Evolutionary conservation across 2,113 vertebrate genomes (phyloP).

Genomic region (Crotalus tigris): DNA sequence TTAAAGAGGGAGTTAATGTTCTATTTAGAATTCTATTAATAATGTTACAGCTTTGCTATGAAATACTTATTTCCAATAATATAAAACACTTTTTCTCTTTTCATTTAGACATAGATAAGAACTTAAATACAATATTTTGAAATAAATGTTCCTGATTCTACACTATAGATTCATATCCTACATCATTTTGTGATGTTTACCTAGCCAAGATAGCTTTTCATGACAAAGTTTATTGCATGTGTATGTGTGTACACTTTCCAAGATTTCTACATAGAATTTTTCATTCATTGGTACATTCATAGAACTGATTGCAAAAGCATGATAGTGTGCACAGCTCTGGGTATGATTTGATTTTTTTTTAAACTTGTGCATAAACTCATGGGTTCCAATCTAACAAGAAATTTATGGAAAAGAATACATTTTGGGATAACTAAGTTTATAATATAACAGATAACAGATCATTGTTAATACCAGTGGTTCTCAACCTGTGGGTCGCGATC

Average conservation of each 20-base stretch:
- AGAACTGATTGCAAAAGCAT: not conserved
- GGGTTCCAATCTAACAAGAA: not conserved
- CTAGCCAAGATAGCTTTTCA: not conserved
- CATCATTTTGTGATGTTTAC: not conserved
- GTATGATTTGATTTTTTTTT: not conserved
- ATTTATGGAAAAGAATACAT: not conserved
- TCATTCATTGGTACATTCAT: not conserved
- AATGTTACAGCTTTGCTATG: constrained; percentile 9
- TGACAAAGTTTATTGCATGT: not conserved
- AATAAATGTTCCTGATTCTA: not conserved
- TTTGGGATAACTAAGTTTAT: not conserved
- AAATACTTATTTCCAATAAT: not conserved
- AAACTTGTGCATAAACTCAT: no score
- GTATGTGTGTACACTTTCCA: not conserved
- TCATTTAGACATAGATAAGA: not conserved
- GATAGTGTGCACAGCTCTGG: not conserved
- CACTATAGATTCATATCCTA: not conserved
- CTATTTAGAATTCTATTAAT: constrained; percentile 37
- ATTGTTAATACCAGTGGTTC: not conserved
- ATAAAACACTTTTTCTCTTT: not conserved
- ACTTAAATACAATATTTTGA: not conserved
- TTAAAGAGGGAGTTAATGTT: constrained; percentile 27
- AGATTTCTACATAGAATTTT: not conserved
- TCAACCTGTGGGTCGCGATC: no score
- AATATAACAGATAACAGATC: not conserved